phyloP scores from a whole-genome alignment of 1,140 invertebrate species.

The Drosophila orena region DNA sequence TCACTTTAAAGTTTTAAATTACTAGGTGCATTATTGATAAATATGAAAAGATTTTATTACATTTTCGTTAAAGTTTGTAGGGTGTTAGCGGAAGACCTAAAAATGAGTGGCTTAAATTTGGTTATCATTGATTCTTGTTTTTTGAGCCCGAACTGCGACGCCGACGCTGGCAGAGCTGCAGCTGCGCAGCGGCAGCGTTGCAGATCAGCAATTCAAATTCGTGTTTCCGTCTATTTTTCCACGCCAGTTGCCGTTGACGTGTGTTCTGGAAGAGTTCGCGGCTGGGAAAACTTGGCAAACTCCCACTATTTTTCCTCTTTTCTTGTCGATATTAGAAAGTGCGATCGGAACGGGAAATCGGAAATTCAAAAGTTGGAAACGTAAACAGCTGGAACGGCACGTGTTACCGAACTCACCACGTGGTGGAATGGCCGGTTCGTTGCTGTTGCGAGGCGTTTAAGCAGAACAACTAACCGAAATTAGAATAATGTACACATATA shows the following conservation, averaged over 20 bases:
- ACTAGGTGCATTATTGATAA: no score
- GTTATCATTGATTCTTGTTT: conserved; percentile 25
- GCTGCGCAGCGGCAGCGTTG: conserved; percentile 12
- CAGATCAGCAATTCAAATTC: conserved; percentile 27
- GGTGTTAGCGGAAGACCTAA: background rate
- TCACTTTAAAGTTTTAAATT: no score
- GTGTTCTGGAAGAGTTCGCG: conserved; percentile 54
- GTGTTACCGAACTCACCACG: conserved; percentile 32
- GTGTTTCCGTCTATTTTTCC: conserved; percentile 22
- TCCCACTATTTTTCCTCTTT: background rate
- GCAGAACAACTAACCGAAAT: conserved; percentile 40
- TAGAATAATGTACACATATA: conserved; percentile 42
- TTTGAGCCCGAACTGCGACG: conserved; percentile 8
- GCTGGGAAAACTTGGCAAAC: conserved; percentile 5
- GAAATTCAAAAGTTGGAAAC: conserved; percentile 2
- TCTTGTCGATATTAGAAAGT: conserved; percentile 24
- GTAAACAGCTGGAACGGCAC: conserved; percentile 31
- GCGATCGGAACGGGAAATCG: conserved; percentile 17
- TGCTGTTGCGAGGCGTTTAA: conserved; percentile 51
- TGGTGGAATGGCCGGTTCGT: conserved; percentile 19
- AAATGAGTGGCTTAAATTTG: conserved; percentile 7
- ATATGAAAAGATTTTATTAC: no score
- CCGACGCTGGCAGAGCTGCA: background rate
- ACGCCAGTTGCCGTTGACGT: conserved; percentile 63
- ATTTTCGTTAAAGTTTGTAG: no score